Base-by-base conservation (phyloP, 2,888 invertebrate species). In the Latrodectus hesperus region DNA sequence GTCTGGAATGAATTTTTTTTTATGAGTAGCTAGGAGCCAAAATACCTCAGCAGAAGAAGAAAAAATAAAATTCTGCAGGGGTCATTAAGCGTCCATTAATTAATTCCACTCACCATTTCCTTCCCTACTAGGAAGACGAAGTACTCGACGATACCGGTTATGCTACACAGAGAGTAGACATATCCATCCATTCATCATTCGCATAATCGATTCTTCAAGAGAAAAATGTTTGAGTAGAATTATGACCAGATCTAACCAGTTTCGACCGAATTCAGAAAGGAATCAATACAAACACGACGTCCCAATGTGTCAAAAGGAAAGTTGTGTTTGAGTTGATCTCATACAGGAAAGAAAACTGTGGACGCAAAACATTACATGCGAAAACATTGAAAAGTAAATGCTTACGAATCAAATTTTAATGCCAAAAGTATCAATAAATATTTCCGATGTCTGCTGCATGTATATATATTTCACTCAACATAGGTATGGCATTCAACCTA, bases 191-290 rank as follows among this genome's bases (percentile, higher is more conserved):
- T 67, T 51, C 76, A 76, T 76, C 76, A 76, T 38, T 6, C 26
- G 49, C 65, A 67, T 76, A 76, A 67, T 51, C 65, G 65, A 76
- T 51, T 53, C 67, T 51, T 22, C 55, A 12, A 51, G 60, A 49
- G 55, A 51, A 22, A 60, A 16, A 60, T 60, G n/a, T 60, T 60
- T 38, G 38, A 38, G 38, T 38, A 38, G 38, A 38, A 38, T 38
- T 38, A 38, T 38, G 38, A 65, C 73, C 38, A 9, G 38, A 38
- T 67, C 22, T 49, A 71, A 74, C 81, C 81, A 82, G 74, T 67
- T 82, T 10, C 11, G 12, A 49, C 68, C 72, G 80, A 73, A 22
- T 81, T 17, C n/a, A 12, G 12, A 6, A 78, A 11, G 55, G 16
- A 55, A 55, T 12, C 38, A 38, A 38, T 38, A 38, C 38, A 38